phyloP scores from a whole-genome alignment of 2,797 vertebrate species.

The Enteromius viviparus region DNA sequence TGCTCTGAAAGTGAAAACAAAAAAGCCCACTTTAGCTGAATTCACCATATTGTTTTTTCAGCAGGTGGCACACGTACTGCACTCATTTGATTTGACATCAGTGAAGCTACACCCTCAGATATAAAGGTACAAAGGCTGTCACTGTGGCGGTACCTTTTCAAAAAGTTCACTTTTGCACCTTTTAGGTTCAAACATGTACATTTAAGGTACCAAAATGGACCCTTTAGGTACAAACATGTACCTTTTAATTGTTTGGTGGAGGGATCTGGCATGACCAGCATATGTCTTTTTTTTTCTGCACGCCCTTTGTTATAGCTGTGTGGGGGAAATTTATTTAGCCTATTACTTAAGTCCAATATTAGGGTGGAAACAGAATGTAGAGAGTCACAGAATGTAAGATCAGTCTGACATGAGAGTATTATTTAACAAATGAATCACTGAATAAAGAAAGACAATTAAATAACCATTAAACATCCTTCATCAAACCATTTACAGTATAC shows the following conservation, averaged over 20 bases:
- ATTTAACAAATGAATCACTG: not conserved
- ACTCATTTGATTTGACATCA: too few relatives aligned
- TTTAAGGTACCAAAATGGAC: too few relatives aligned
- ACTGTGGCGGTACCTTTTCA: too few relatives aligned
- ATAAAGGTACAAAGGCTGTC: too few relatives aligned
- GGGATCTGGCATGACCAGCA: not conserved
- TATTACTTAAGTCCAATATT: constrained; percentile 1
- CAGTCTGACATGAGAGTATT: not conserved
- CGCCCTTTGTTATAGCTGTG: not conserved
- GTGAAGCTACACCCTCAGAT: too few relatives aligned
- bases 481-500: not conserved
- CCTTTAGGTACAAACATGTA: too few relatives aligned
- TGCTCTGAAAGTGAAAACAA: not conserved
- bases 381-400: not conserved
- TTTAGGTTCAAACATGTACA: too few relatives aligned
- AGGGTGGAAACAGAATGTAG: not conserved
- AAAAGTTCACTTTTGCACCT: too few relatives aligned
- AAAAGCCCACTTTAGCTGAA: not conserved
- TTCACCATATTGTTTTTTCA: not conserved
- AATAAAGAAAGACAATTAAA: constrained; percentile 37
- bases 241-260: too few relatives aligned
- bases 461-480: not conserved
- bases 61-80: not conserved
- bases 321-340: not conserved
- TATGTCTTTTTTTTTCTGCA: not conserved